Evolutionary conservation across 2,888 invertebrate genomes (phyloP).

Genomic region (Drosophila fungiperda): DNA sequence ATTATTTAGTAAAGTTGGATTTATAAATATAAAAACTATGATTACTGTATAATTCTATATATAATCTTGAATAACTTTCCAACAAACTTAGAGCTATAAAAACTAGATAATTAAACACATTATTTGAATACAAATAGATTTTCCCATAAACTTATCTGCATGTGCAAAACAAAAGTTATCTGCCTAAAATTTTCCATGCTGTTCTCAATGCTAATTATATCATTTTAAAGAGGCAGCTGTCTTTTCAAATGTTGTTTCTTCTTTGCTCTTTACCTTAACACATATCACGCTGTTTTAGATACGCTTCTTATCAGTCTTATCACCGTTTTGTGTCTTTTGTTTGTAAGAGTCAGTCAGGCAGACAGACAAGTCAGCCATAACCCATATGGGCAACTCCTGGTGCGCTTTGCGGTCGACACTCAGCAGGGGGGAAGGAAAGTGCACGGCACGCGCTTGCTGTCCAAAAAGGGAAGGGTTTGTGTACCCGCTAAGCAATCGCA

Average conservation of each 20-base stretch:
- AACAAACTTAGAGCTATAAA: background rate
- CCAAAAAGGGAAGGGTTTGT: slow-evolving; percentile 51
- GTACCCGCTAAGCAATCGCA: slow-evolving; percentile 64
- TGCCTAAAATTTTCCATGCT: slow-evolving; percentile 31
- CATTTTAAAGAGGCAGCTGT: slow-evolving; percentile 52
- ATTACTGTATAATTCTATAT: too few relatives aligned
- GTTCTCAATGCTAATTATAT: slow-evolving; percentile 51
- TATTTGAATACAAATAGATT: background rate
- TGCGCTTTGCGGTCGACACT: slow-evolving; percentile 65
- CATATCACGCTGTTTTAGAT: slow-evolving; percentile 42
- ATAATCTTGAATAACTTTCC: background rate
- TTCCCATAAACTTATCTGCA: background rate
- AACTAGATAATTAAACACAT: background rate
- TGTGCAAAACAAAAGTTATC: slow-evolving; percentile 20
- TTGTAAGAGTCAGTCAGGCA: slow-evolving; percentile 33
- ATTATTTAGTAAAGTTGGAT: background rate
- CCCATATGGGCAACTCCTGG: slow-evolving; percentile 66
- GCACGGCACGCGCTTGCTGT: slow-evolving; percentile 61
- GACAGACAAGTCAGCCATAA: slow-evolving; percentile 7
- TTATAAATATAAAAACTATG: background rate
- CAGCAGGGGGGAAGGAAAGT: slow-evolving; percentile 56
- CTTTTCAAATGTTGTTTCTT: slow-evolving; percentile 7
- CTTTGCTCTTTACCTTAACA: background rate
- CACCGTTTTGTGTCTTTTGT: slow-evolving; percentile 19
- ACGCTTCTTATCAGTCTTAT: slow-evolving; percentile 54